phyloP scores from a whole-genome alignment of 1,140 invertebrate species.

The Heterodera schachtii region DNA sequence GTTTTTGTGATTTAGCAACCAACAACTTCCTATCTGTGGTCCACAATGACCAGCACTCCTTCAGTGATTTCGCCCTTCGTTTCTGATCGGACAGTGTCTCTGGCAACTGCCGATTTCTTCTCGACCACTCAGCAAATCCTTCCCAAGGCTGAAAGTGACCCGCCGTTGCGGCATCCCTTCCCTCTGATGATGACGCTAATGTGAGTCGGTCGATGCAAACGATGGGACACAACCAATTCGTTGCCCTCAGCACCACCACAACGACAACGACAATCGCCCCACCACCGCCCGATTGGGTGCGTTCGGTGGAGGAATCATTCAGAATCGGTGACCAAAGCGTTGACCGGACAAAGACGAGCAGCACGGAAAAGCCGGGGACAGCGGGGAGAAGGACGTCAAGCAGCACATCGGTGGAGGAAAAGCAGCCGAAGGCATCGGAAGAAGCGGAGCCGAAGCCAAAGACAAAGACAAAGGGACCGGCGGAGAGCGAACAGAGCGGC shows the following conservation, averaged over 20 bases:
- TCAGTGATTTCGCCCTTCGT: not conserved
- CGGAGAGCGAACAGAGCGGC: not conserved
- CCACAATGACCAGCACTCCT: not conserved
- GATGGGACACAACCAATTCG: not conserved
- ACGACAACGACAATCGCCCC: conserved; percentile 46
- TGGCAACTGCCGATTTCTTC: not conserved
- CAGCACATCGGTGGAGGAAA: not conserved
- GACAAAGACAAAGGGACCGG: not conserved
- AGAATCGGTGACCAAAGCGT: conserved; percentile 9
- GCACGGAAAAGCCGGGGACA: conserved; percentile 18
- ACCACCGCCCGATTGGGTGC: conserved; percentile 40
- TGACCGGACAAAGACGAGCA: conserved; percentile 24
- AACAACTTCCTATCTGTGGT: not conserved
- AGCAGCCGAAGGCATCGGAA: not conserved
- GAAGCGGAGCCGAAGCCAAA: not conserved
- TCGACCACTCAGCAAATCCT: not conserved
- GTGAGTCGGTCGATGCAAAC: not conserved
- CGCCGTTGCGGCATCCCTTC: conserved; percentile 1
- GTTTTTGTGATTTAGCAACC: not conserved
- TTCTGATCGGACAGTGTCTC: not conserved
- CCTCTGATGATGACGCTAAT: conserved; percentile 31
- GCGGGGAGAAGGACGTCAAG: not conserved
- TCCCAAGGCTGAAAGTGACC: not conserved
- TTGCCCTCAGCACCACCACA: conserved; percentile 30
- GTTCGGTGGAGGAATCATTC: conserved; percentile 34